Evolutionary conservation across 1,140 invertebrate genomes (phyloP).

Genomic region (Aphelenchoides fujianensis): DNA sequence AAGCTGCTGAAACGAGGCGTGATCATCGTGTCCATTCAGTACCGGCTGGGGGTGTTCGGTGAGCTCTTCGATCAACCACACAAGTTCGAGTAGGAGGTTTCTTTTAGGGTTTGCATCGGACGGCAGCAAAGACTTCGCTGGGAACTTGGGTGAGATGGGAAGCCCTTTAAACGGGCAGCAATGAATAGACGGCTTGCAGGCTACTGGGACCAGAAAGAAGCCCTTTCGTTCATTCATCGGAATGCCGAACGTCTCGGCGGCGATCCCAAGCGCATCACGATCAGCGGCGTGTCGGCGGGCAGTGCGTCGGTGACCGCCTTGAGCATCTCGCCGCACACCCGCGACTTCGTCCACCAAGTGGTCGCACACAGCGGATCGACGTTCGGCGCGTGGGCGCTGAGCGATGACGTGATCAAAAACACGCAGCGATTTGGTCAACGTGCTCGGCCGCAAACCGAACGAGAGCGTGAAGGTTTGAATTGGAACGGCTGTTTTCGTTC

Average conservation of each 20-base stretch:
- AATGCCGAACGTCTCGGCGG: slow-evolving; percentile 88
- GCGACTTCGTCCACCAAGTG: background rate
- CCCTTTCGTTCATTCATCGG: slow-evolving; percentile 72
- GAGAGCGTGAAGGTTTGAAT: background rate
- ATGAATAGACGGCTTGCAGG: too few species aligned
- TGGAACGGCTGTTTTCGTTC: background rate
- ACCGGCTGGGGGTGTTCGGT: slow-evolving; percentile 82
- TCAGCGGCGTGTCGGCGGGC: slow-evolving; percentile 87
- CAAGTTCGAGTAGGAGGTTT: too few species aligned
- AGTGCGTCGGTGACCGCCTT: slow-evolving; percentile 8
- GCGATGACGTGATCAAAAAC: background rate
- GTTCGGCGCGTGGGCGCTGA: slow-evolving; percentile 19
- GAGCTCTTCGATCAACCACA: too few species aligned
- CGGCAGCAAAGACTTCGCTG: background rate
- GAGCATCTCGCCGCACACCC: slow-evolving; percentile 21
- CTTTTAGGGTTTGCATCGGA: slow-evolving; percentile 46
- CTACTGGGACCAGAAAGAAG: slow-evolving; percentile 87
- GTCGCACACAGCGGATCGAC: slow-evolving; percentile 14
- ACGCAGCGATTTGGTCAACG: slow-evolving; percentile 12
- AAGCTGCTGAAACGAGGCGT: slow-evolving; percentile 64
- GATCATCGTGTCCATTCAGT: slow-evolving; percentile 88
- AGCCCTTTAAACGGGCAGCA: slow-evolving; percentile 76
- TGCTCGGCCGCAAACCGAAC: background rate
- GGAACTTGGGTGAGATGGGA: slow-evolving; percentile 17
- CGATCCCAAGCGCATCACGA: slow-evolving; percentile 83